Evolutionary conservation across 2,888 invertebrate genomes (phyloP), one percentile per base, ranked within the genome.

Genomic region (Chaetogeoica ovagalla): DNA sequence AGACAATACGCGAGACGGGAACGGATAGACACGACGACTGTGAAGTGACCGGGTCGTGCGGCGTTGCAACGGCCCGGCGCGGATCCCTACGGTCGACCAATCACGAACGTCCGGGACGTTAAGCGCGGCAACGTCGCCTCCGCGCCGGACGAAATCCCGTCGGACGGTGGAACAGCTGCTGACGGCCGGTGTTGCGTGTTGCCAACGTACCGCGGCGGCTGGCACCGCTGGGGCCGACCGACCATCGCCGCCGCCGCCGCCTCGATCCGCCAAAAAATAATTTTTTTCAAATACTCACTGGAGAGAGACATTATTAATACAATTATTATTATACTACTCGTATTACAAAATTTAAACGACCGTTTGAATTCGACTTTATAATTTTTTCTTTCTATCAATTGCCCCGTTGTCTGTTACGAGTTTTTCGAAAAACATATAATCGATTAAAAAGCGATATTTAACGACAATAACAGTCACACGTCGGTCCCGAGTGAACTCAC

Each of bases 11-110:
- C 48, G 15, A 48, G 13, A 48, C 48, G 48, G 13, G 48, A 48
- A 48, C 65, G 55, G 55, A 39, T 15, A 1, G 15, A 66, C 70
- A 79, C 71, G 79, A 62, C 55, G 55, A 71, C 15, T 43, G 43
- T 19, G 15, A 5, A 1, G 9, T 23, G 79, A 71, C 79, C 79
- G 43, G 79, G 71, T 79, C 39, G 70, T 79, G 79, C 79, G n/a
- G 23, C 43, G 19, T 23, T 63, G 79, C 79, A 11, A 43, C 63
- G 63, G 63, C 23, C 23, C 43, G 15, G 3, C 9, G 23, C 11
- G 15, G 9, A 13, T n/a, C 5, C 4, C 19, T 1, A 0, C 0
- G 1, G 15, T 5, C 55, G 5, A 57, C 79, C 79, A 79, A 79
- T 79, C 37, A 23, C 19, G 43, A 19, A 0, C 39, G n/a, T n/a